Base-by-base conservation (phyloP, 1,140 invertebrate genomes). In the Drosophila virilis region DNA sequence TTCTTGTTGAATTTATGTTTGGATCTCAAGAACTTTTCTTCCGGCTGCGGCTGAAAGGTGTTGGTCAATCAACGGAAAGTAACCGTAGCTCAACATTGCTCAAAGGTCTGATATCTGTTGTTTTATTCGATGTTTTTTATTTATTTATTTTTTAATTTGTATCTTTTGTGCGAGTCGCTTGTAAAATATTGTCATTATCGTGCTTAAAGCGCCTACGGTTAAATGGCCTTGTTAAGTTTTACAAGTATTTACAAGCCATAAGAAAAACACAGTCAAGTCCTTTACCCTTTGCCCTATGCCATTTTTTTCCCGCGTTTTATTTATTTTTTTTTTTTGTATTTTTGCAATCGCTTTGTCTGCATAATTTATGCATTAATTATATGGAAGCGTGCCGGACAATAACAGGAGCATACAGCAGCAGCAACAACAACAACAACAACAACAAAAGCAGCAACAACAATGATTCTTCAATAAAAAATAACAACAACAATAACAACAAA, bases 301-400 rank as follows among this genome's bases (percentile, higher is more conserved):
- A 6, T 10, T 28, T 12, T 33, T 8, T 28, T 28, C 4, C 3
- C 22, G 22, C 22, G 22, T 5, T 28, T 46, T 45, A 52, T 42
- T 22, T 54, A 38, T 51, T 5, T 28, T 46, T 45, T 46, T 42
- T 22, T 54, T 43, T 51, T 51, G 12, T 55, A 8, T 48, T 62
- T 59, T 45, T 61, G 22, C 59, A 73, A 77, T 81, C 68, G 69
- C 61, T 72, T 62, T 55, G 61, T 64, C 55, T 83, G 67, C 77
- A 78, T 82, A 78, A 75, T 78, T 78, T 69, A 78, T 76, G 60
- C 71, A 71, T 81, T 78, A 75, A 82, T 82, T 81, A 78, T 75
- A 74, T 66, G 76, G n/a, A 61, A 62, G 42, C 52, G 57, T 67
- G 42, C 33, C 45, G 66, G 22, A 50, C 66, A 82, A 59, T 50